These are phyloP conservation scores for Nannoperca australis DNA, from an alignment of 2,797 vertebrate species.

Conservation along the genomic window DNA sequence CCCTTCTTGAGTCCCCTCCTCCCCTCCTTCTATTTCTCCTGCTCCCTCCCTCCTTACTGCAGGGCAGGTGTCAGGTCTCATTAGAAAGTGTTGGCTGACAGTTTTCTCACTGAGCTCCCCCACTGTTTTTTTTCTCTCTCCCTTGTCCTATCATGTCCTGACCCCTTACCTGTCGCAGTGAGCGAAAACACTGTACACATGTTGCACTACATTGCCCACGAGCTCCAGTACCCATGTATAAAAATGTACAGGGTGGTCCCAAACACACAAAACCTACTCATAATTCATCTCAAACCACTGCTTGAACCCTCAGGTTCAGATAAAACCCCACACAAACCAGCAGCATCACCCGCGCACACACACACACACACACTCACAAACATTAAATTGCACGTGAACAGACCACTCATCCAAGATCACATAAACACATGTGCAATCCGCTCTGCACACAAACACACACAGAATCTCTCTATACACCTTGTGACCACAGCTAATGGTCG, in stretches of 20 bases:
- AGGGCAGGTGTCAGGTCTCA: slow-evolving; percentile 70
- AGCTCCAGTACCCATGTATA: not conserved
- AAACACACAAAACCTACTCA: slow-evolving; percentile 26
- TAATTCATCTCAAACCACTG: slow-evolving; percentile 35
- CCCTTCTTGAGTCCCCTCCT: not conserved
- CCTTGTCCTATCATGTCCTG: slow-evolving; percentile 45
- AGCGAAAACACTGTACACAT: slow-evolving; percentile 23
- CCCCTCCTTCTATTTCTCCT: not conserved
- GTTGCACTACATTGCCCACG: not conserved
- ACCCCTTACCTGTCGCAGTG: slow-evolving; percentile 62
- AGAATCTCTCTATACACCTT: slow-evolving; percentile 22
- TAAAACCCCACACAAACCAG: slow-evolving; percentile 21
- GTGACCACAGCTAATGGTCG: slow-evolving; percentile 42
- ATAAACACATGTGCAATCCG: slow-evolving; percentile 15
- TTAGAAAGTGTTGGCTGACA: slow-evolving; percentile 52
- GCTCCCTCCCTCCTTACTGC: slow-evolving; percentile 27
- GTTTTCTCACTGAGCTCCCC: slow-evolving; percentile 39
- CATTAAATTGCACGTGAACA: slow-evolving; percentile 5
- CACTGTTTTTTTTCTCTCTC: slow-evolving; percentile 29
- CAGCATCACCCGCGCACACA: slow-evolving; percentile 22
- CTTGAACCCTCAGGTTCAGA: slow-evolving; percentile 38
- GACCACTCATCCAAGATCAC: slow-evolving; percentile 8
- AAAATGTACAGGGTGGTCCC: slow-evolving; percentile 1
- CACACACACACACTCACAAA: slow-evolving; percentile 22
- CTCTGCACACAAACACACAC: slow-evolving; percentile 15